Base-by-base conservation (phyloP, 23 tunicate genomes). In the Ascidia mentula region DNA sequence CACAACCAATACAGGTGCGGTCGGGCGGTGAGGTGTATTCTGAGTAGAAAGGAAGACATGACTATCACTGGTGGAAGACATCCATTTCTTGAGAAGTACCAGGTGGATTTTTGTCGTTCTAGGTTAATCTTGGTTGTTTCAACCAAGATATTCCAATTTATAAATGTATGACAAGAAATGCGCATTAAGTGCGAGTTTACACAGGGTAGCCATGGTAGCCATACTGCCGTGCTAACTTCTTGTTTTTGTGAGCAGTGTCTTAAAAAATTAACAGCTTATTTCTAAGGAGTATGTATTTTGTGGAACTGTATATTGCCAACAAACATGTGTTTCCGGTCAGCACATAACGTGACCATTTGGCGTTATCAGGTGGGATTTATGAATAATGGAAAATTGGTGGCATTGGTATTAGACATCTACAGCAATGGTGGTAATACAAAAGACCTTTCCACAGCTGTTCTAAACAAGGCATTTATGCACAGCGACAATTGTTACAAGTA, bases 1-100 rank as follows among this genome's bases (percentile, higher is more conserved):
- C 65, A 53, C 1, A 6, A 36, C 32, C 5, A 7, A 13, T 40
- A 6, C 77, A 90, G 96, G 60, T 81, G 87, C 45, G 82, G 85
- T 6, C 79, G 72, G 40, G 85, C 98, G 6, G 69, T 92, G 17
- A 85, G 98, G 20, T 83, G 92, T 45, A 82, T 92, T 83, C 81
- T 92, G 36, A 45, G 81, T 18, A 59, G 98, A 39, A 77, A 83
- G 9, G 92, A 88, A 36, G 98, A 92, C 69, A 92, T 92, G 93
- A 69, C 69, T 37, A 78, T 82, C 31, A 88, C 92, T 9, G 98
- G 98, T 31, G 83, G 83, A 28, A 38, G 98, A 37, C 89, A 88
- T 77, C 86, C 98, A 7, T 83, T 83, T 59, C 40, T 83, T 6
- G 75, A 79, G 0, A 87, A 79, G 59, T 92, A 92, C 60, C 88